Evolutionary conservation across 1,140 invertebrate genomes (phyloP).

Genomic region (Tetramorium parvispinum): DNA sequence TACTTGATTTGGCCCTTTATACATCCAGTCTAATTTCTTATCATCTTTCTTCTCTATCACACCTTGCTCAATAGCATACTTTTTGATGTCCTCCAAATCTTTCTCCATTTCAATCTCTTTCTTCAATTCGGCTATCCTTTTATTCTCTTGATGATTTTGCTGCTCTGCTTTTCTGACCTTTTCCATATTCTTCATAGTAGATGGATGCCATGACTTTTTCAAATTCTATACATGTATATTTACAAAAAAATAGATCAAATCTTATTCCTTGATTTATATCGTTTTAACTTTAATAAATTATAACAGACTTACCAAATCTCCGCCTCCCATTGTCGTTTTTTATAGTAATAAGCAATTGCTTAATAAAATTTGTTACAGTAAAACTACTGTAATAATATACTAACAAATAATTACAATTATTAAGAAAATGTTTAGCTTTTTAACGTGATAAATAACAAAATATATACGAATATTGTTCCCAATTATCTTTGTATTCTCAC

Average conservation of each 20-base stretch:
- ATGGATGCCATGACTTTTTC: slow-evolving; percentile 93
- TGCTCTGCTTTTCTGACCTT: slow-evolving; percentile 92
- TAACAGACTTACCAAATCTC: slow-evolving; percentile 85
- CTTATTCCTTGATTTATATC: neutral
- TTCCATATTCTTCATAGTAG: slow-evolving; percentile 92
- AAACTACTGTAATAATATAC: neutral
- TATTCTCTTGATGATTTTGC: slow-evolving; percentile 89
- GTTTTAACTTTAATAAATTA: slow-evolving; percentile 50
- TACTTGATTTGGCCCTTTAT: slow-evolving; percentile 91
- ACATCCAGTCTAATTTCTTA: slow-evolving; percentile 96
- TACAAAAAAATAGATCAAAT: neutral
- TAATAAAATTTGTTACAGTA: neutral
- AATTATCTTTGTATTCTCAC: too few species aligned
- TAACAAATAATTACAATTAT: neutral
- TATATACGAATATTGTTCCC: too few species aligned
- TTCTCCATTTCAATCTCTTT: slow-evolving; percentile 89
- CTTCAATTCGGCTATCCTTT: slow-evolving; percentile 89
- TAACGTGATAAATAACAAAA: neutral
- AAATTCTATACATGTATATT: slow-evolving; percentile 87
- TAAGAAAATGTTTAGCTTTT: neutral
- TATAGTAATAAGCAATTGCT: neutral
- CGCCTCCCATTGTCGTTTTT: slow-evolving; percentile 85
- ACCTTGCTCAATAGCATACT: slow-evolving; percentile 87
- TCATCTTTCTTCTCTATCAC: slow-evolving; percentile 87
- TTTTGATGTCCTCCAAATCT: slow-evolving; percentile 88